phyloP scores from a whole-genome alignment of 2,113 vertebrate genomes.

The Anhinga anhinga region DNA sequence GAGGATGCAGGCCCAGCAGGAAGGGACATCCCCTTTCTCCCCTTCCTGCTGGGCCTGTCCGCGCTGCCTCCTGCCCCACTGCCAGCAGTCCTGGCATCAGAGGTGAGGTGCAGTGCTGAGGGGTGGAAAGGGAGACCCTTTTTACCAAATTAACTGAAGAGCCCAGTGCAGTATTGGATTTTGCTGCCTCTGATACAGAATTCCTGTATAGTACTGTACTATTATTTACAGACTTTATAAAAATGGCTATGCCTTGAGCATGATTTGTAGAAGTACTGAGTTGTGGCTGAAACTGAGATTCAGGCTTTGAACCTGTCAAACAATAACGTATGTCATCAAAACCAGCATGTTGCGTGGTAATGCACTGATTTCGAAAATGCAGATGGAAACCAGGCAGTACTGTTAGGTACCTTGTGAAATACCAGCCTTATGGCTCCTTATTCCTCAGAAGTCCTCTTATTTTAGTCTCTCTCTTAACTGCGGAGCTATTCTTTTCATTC shows the following conservation, averaged over 20 bases:
- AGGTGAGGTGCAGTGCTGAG: not conserved
- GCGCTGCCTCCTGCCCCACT: accelerated
- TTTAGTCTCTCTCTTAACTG: not conserved
- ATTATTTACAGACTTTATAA: not conserved
- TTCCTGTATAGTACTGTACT: not conserved
- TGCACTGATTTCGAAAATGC: not conserved
- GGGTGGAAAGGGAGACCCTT: not conserved
- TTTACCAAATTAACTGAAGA: not conserved
- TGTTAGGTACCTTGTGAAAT: not conserved
- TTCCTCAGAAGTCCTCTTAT: not conserved
- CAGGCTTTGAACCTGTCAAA: not conserved
- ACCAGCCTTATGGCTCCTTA: not conserved
- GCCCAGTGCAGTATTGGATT: not conserved
- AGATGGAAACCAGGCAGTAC: not conserved
- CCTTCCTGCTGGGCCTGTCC: not conserved
- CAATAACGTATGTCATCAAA: not conserved
- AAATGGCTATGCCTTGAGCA: not conserved
- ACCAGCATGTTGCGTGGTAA: not conserved
- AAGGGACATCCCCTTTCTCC: not conserved
- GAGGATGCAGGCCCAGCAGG: no score
- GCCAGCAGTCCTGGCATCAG: not conserved
- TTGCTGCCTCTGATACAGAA: not conserved
- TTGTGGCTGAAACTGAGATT: not conserved
- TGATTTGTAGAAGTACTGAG: not conserved
- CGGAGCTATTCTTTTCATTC: not conserved